Percentiles rank a stretch among this genome's conserved stretches.
phyloP scores from a whole-genome alignment of 1,140 invertebrate genomes.

The Babylonia areolata region DNA sequence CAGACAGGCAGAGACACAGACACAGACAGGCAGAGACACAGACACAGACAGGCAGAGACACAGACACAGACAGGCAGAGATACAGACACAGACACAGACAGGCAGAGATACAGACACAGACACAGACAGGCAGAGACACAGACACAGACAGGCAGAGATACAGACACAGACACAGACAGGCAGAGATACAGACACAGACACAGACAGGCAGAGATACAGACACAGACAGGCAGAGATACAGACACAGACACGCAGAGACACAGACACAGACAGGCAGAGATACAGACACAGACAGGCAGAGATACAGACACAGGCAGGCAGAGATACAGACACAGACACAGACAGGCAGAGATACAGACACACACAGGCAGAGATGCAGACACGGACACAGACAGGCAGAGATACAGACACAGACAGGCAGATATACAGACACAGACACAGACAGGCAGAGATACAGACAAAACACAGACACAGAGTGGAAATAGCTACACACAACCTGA shows the following conservation, averaged over 20 bases:
- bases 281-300: neutral
- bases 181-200: neutral
- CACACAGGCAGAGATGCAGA: neutral
- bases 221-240: neutral
- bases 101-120: neutral
- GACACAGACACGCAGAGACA: neutral
- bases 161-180: neutral
- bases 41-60: neutral
- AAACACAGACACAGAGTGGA: neutral
- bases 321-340: neutral
- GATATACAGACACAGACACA: neutral
- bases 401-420: neutral
- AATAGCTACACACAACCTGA: neutral
- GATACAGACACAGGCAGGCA: neutral
- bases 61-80: neutral
- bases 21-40: neutral
- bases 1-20: neutral
- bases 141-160: neutral
- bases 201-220: neutral
- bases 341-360: neutral
- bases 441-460: neutral
- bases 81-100: neutral
- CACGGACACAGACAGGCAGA: neutral
- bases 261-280: neutral
- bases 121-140: neutral